phyloP scores from a whole-genome alignment of 2,888 invertebrate genomes.

The Pachliopta kotzebuea region DNA sequence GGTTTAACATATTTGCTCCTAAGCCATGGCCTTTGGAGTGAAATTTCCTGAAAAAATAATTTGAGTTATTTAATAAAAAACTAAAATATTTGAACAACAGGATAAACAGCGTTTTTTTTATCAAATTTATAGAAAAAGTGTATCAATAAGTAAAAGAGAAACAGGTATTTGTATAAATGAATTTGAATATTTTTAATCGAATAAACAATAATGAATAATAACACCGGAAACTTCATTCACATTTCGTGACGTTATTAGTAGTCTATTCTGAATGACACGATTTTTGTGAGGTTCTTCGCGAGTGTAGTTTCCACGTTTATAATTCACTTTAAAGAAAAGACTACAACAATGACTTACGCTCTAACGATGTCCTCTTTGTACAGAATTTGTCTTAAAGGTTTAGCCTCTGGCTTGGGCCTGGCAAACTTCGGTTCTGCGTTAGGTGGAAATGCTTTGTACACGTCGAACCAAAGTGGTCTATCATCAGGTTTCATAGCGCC shows the following conservation, averaged over 20 bases:
- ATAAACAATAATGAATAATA: not conserved
- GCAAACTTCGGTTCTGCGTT: conserved; percentile 89
- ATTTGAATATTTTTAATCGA: too few relatives aligned
- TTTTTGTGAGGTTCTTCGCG: too few relatives aligned
- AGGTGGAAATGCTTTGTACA: conserved; percentile 96
- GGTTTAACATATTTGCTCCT: conserved; percentile 78
- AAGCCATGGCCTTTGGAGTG: conserved; percentile 81
- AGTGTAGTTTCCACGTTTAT: not conserved
- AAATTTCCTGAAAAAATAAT: conserved; percentile 79
- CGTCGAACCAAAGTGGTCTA: conserved; percentile 95
- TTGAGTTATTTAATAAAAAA: conserved; percentile 1
- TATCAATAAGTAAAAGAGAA: not conserved
- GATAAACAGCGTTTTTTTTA: too few relatives aligned
- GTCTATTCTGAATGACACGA: too few relatives aligned
- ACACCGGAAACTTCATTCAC: too few relatives aligned
- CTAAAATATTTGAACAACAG: not conserved
- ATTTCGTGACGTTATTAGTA: too few relatives aligned
- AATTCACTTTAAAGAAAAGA: not conserved
- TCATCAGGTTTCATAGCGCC: conserved; percentile 91
- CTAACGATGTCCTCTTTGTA: conserved; percentile 91
- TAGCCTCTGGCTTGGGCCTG: conserved; percentile 81
- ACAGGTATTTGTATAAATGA: too few relatives aligned
- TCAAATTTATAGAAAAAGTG: too few relatives aligned
- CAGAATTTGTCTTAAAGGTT: conserved; percentile 84
- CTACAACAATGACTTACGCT: conserved; percentile 93